Percentiles rank a stretch among this genome's conserved stretches.
phyloP scores from a whole-genome alignment of 1,140 invertebrate genomes.

The Theocolax elegans region DNA sequence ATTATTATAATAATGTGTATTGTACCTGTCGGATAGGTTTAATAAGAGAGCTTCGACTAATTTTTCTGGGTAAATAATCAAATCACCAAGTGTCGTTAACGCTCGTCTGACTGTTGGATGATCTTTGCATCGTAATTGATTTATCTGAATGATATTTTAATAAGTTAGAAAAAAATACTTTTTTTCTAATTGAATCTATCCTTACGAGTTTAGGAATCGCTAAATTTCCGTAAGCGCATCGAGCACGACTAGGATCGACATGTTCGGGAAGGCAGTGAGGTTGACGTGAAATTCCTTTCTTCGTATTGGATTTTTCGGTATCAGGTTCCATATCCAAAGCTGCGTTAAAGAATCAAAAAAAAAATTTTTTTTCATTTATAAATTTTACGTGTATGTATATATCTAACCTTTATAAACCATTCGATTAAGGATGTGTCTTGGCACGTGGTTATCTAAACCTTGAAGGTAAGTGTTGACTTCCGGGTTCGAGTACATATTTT shows the following conservation, averaged over 20 bases:
- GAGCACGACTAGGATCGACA: conserved; percentile 43
- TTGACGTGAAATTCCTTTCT: conserved; percentile 36
- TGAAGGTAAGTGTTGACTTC: conserved; percentile 31
- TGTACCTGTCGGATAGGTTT: conserved; percentile 44
- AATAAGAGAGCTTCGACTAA: conserved; percentile 40
- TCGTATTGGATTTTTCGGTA: neutral
- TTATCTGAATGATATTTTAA: conserved; percentile 24
- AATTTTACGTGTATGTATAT: no score
- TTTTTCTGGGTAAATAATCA: conserved; percentile 47
- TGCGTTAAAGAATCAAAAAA: neutral
- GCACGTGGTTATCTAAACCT: neutral
- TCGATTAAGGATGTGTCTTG: conserved; percentile 31
- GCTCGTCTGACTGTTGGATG: conserved; percentile 37
- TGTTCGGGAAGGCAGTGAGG: conserved; percentile 46
- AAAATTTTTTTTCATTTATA: no score
- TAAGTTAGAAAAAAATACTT: no score
- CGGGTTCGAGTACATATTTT: conserved; percentile 34
- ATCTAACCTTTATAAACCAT: conserved; percentile 36
- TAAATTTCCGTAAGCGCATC: conserved; percentile 44
- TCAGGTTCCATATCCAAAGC: neutral
- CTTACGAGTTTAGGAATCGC: conserved; percentile 50
- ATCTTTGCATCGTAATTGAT: conserved; percentile 43
- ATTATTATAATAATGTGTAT: no score
- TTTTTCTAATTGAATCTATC: no score
- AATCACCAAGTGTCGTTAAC: conserved; percentile 44